Percentiles rank a stretch among this genome's conserved stretches.
phyloP scores from a whole-genome alignment of 2,888 invertebrate species.

The Charanyca ferruginea region DNA sequence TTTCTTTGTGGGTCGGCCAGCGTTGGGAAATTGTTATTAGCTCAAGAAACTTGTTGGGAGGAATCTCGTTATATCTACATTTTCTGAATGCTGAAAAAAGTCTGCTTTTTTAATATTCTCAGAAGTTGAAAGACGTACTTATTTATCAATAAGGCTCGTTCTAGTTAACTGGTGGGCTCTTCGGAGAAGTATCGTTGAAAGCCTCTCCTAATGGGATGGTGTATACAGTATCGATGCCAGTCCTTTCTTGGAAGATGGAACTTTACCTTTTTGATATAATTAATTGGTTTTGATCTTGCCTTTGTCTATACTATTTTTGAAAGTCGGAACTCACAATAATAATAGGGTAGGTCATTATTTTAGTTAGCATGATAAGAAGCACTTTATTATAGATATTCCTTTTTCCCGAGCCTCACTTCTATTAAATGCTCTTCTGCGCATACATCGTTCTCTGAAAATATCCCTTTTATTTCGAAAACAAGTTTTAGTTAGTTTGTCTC shows the following conservation, averaged over 20 bases:
- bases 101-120: conserved; percentile 57
- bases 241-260: conserved; percentile 11
- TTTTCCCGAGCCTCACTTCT: background rate
- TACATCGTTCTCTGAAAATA: too few relatives aligned
- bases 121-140: conserved; percentile 29
- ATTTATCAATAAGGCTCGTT: conserved; percentile 33
- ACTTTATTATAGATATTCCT: background rate
- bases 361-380: background rate
- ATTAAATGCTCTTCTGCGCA: too few relatives aligned
- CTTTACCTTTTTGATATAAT: conserved; percentile 14
- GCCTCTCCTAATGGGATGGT: background rate
- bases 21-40: conserved; percentile 59
- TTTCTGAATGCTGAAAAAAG: conserved; percentile 55
- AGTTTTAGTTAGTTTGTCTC: background rate
- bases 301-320: background rate
- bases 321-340: background rate
- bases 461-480: background rate
- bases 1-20: conserved; percentile 55
- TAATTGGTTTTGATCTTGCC: conserved; percentile 3
- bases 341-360: background rate
- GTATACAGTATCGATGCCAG: background rate
- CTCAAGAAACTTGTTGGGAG: conserved; percentile 57
- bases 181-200: background rate
- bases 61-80: conserved; percentile 61
- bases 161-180: conserved; percentile 19